These are phyloP conservation scores for Sebastes variabilis DNA, from an alignment of 2,797 vertebrate genomes.

Conservation along the genomic window DNA sequence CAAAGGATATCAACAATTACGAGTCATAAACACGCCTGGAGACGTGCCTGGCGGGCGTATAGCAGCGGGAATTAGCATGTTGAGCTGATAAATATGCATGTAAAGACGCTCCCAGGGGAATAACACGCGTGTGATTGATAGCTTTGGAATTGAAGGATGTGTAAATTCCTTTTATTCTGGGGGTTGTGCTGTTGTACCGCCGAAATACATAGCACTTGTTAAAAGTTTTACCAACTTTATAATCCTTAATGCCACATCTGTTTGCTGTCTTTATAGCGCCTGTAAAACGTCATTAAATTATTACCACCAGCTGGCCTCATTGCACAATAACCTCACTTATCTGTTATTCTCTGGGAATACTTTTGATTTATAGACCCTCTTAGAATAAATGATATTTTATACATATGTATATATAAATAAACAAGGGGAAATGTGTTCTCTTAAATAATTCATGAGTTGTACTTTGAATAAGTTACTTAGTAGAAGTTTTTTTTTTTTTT, in stretches of 20 bases:
- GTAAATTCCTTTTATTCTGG: conserved; percentile 98
- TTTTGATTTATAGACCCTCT: conserved; percentile 88
- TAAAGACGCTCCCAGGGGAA: conserved; percentile 99
- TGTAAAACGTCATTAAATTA: conserved; percentile 96
- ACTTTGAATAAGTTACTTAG: conserved; percentile 75
- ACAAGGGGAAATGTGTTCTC: conserved; percentile 82
- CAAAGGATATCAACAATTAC: conserved; percentile 99
- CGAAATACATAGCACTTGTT: conserved; percentile 97
- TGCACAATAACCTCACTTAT: conserved; percentile 86
- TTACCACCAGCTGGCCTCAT: conserved; percentile 88
- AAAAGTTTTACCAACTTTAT: conserved; percentile 99
- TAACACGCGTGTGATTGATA: conserved; percentile 99
- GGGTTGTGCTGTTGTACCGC: conserved; percentile 92
- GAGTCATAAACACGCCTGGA: conserved; percentile 99
- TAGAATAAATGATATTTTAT: conserved; percentile 90
- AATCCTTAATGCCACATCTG: conserved; percentile 99
- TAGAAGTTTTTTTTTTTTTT: conserved; percentile 58
- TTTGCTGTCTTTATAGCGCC: conserved; percentile 91
- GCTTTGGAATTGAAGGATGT: conserved; percentile 99
- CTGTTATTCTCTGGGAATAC: conserved; percentile 85
- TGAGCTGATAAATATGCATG: conserved; percentile 99
- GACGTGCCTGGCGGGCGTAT: conserved; percentile 97
- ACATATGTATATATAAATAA: conserved; percentile 88
- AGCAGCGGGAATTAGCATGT: conserved; percentile 99
- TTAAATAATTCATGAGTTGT: conserved; percentile 85